phyloP scores from a whole-genome alignment of 2,888 invertebrate genomes.

The Dyspetes luteomarginatus region DNA sequence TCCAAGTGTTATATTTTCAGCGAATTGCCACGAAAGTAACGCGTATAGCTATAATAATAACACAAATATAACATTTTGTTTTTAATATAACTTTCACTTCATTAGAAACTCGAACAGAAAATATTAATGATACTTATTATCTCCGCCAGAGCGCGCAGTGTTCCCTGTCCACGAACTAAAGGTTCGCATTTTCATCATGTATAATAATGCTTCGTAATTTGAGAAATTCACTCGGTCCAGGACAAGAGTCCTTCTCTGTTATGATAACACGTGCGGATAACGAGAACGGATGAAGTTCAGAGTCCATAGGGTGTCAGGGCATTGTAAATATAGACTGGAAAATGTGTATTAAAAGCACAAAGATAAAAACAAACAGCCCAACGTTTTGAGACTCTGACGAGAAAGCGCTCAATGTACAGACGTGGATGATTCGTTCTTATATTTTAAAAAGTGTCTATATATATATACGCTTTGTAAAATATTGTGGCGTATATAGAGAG shows the following conservation, averaged over 20 bases:
- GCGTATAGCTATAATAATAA: not conserved
- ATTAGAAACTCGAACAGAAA: conserved; percentile 5
- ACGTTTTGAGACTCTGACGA: conserved; percentile 64
- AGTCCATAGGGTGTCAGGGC: conserved; percentile 67
- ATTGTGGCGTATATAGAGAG: conserved; percentile 32
- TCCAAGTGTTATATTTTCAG: conserved; percentile 39
- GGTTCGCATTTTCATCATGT: not conserved
- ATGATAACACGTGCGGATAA: conserved; percentile 65
- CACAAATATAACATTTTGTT: not conserved
- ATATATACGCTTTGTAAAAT: conserved; percentile 58
- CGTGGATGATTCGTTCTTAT: conserved; percentile 64
- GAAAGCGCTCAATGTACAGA: conserved; percentile 75
- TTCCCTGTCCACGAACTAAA: not conserved
- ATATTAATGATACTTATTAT: conserved; percentile 24
- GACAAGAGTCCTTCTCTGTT: conserved; percentile 50
- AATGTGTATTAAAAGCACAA: not conserved
- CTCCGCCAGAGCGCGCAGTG: not conserved
- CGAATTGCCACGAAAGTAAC: conserved; percentile 65
- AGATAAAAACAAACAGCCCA: conserved; percentile 18
- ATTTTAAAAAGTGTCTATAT: too few relatives aligned
- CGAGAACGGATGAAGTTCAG: conserved; percentile 70
- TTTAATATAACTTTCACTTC: conserved; percentile 1
- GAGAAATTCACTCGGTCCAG: conserved; percentile 23
- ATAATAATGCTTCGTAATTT: conserved; percentile 40
- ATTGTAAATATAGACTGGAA: conserved; percentile 62